Base-by-base conservation (phyloP, 1,140 invertebrate species). In the Tetragnatha versicolor region DNA sequence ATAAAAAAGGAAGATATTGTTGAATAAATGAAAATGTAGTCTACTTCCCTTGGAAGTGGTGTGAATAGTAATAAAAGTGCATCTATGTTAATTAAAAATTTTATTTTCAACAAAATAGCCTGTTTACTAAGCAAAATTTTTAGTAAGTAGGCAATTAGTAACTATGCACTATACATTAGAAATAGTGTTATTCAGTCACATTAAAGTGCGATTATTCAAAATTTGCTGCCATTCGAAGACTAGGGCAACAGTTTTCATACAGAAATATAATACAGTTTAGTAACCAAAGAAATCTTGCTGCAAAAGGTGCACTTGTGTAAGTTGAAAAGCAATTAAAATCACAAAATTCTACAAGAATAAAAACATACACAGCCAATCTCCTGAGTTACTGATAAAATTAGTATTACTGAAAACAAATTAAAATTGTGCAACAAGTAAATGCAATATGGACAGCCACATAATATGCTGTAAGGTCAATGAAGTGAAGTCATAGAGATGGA, bases 81-180 rank as follows among this genome's bases (percentile, higher is more conserved):
- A n/a, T n/a, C n/a, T n/a, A n/a, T n/a, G n/a, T n/a, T n/a, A n/a
- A n/a, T 75, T 63, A 35, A 49, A 75, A 75, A 33, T 75, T 75
- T 75, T 75, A 75, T 75, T 75, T 49, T 75, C 72, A 75, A 75
- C 72, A 75, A 75, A 75, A 53, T 63, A 75, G 72, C 72, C 72
- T 49, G 51, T n/a, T 51, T 75, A 75, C 58, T 37, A 14, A 49
- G 27, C 55, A 63, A 63, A 75, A 35, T n/a, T n/a, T 39, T 61
- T 63, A 58, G 72, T 75, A 75, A 75, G 39, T 68, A 75, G 72
- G 72, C 72, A 75, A 63, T 61, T 75, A 75, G 31, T 63, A 75
- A 75, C 72, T 75, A 61, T 75, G 72, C 42, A 75, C 29, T 47
- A 61, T 75, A 63, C 35, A 72, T 25, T 39, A 73, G 31, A 75